Evolutionary conservation across 2,797 vertebrate genomes (phyloP).

Genomic region (Melanotaenia pygmaea): DNA sequence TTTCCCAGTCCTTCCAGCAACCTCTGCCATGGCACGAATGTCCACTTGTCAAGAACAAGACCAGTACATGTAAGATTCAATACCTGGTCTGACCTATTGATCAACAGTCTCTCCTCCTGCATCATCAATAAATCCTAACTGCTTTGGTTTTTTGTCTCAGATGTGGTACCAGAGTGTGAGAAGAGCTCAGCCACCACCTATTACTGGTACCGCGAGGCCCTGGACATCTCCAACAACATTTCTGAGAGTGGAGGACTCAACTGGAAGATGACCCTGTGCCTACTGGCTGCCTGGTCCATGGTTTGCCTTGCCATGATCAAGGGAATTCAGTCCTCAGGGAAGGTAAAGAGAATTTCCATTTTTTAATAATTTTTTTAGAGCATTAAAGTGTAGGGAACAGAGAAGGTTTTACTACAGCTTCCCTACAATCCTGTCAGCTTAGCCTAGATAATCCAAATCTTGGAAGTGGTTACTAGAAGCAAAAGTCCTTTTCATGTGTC

Average conservation of each 20-base stretch:
- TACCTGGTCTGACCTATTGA: background rate
- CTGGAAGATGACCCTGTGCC: slow-evolving; percentile 95
- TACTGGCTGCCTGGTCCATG: slow-evolving; percentile 92
- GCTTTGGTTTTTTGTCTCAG: slow-evolving; percentile 70
- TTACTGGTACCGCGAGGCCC: slow-evolving; percentile 95
- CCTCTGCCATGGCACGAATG: slow-evolving; percentile 97
- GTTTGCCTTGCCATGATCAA: slow-evolving; percentile 98
- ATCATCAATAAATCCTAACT: background rate
- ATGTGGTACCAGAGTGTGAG: slow-evolving; percentile 94
- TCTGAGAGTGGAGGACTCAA: slow-evolving; percentile 93
- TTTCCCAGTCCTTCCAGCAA: slow-evolving; percentile 98
- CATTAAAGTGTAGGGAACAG: background rate
- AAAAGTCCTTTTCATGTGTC: slow-evolving; percentile 19
- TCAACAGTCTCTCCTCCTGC: background rate
- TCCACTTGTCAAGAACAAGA: slow-evolving; percentile 92
- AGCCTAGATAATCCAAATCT: slow-evolving; percentile 25
- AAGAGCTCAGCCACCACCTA: slow-evolving; percentile 98
- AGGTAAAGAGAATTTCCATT: slow-evolving; percentile 80
- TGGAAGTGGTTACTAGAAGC: slow-evolving; percentile 11
- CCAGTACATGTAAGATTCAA: slow-evolving; percentile 86
- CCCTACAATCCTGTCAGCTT: slow-evolving; percentile 15
- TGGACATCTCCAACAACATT: slow-evolving; percentile 93
- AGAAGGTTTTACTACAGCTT: background rate
- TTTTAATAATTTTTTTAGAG: background rate
- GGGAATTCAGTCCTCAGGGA: slow-evolving; percentile 98